Base-by-base conservation (phyloP, 2,888 invertebrate genomes). In the Neelides folsomi region DNA sequence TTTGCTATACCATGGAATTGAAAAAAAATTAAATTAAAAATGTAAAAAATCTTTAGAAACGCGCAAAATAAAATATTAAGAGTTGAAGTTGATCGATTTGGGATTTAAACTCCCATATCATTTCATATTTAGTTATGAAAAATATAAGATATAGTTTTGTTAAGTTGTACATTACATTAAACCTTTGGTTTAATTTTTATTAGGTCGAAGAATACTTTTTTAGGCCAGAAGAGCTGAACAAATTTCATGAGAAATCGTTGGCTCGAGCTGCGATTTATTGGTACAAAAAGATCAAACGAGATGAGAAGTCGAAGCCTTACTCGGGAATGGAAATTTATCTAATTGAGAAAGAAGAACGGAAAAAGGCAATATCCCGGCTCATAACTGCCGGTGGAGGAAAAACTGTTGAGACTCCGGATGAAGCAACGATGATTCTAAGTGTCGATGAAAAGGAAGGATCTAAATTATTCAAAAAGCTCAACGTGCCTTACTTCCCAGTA, bases 321-420 rank as follows among this genome's bases (percentile, higher is more conserved):
- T 44, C n/a, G 15, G 54, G 55, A 13, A 58, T 62, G 56, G 61
- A 38, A 68, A 71, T 37, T 40, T 52, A 16, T 27, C 4, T 81
- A 45, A 67, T 83, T 51, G 76, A 78, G 66, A 77, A 83, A 52
- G 75, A 78, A 15, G 69, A 73, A 7, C 73, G 76, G 37, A 77
- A 79, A 63, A 77, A 75, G 20, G 78, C 79, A 62, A 79, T 84
- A 57, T 73, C 75, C 10, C 72, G 86, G 53, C 77, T 93, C 0
- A 76, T 92, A 38, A 73, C 75, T 49, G 86, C 87, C 0, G 92
- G 92, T 0, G 84, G 80, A 0, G 90, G 87, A 0, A 67, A 66
- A 1, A 79, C 86, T 19, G 70, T 82, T 0, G 75, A 78, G 35
- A 74, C 74, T 1, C 73, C 72, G 80, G 81, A 65, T 70, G 73